Percentiles rank a stretch among this genome's conserved stretches.
These are phyloP conservation scores for Narcine bancroftii DNA, from an alignment of 2,113 vertebrate species.

Conservation along the genomic window DNA sequence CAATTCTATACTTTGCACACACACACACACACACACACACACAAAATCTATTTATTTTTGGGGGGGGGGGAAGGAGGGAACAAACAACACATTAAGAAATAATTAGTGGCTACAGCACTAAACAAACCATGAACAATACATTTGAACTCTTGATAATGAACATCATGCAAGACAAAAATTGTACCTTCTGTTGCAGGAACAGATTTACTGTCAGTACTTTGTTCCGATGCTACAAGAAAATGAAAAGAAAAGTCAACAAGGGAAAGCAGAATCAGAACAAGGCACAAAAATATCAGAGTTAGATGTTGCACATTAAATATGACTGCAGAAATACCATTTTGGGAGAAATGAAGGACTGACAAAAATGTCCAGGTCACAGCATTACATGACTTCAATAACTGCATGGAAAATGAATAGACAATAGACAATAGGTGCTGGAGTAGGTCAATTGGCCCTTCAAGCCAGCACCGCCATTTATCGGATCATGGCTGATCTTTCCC, in stretches of 20 bases:
- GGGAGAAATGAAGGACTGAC: background rate
- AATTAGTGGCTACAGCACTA: background rate
- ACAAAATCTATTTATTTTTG: too few species aligned
- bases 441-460: too few species aligned
- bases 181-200: slow-evolving; percentile 29
- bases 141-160: background rate
- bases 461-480: too few species aligned
- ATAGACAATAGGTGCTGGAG: too few species aligned
- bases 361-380: background rate
- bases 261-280: background rate
- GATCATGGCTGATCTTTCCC: too few species aligned
- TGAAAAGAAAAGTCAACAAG: background rate
- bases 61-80: too few species aligned
- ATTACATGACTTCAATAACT: background rate
- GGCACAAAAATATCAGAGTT: background rate
- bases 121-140: background rate
- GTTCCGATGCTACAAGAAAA: slow-evolving; percentile 11
- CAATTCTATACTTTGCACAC: too few species aligned
- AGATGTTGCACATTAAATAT: background rate
- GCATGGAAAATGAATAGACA: background rate
- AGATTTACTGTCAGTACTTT: background rate
- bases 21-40: too few species aligned
- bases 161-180: background rate
- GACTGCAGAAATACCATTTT: background rate
- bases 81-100: background rate